phyloP scores from a whole-genome alignment of 2,797 vertebrate genomes.

The Periophthalmus magnuspinnatus region DNA sequence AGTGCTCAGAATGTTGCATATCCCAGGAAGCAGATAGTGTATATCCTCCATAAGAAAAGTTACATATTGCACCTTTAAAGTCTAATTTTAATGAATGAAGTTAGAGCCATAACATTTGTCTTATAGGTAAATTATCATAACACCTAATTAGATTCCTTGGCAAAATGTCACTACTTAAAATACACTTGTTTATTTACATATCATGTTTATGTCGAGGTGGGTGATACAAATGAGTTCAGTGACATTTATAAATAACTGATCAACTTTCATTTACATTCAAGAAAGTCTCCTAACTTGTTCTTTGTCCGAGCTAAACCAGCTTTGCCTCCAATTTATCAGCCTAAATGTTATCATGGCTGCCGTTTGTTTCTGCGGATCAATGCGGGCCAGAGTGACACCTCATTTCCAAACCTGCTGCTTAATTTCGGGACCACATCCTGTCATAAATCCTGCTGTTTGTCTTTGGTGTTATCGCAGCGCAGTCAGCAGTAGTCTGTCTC shows the following conservation, averaged over 20 bases:
- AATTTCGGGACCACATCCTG: slow-evolving; percentile 51
- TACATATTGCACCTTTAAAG: not conserved
- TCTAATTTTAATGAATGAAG: not conserved
- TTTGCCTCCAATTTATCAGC: not conserved
- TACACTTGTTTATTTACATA: too few species aligned
- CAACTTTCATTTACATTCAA: not conserved
- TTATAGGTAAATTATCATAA: not conserved
- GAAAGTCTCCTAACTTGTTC: not conserved
- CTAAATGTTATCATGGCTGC: slow-evolving; percentile 25
- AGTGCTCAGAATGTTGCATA: too few species aligned
- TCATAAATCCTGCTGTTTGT: slow-evolving; percentile 52
- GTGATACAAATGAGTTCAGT: too few species aligned
- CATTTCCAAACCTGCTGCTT: slow-evolving; percentile 46
- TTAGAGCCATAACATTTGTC: not conserved
- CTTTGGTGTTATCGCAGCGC: slow-evolving; percentile 44
- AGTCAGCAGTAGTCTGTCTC: slow-evolving; percentile 49
- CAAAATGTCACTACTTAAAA: not conserved
- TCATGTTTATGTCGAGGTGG: too few species aligned
- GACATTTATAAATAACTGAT: not conserved
- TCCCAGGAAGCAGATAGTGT: too few species aligned
- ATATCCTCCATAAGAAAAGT: too few species aligned
- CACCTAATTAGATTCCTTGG: not conserved
- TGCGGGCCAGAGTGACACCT: slow-evolving; percentile 40
- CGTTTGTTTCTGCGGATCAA: slow-evolving; percentile 38
- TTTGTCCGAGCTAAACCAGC: slow-evolving; percentile 15